A percentile compares a stretch with the other conserved stretches of the same genome.
These are phyloP conservation scores for Sarcophaga variegata DNA, from an alignment of 2,888 invertebrate genomes.

Conservation along the genomic window DNA sequence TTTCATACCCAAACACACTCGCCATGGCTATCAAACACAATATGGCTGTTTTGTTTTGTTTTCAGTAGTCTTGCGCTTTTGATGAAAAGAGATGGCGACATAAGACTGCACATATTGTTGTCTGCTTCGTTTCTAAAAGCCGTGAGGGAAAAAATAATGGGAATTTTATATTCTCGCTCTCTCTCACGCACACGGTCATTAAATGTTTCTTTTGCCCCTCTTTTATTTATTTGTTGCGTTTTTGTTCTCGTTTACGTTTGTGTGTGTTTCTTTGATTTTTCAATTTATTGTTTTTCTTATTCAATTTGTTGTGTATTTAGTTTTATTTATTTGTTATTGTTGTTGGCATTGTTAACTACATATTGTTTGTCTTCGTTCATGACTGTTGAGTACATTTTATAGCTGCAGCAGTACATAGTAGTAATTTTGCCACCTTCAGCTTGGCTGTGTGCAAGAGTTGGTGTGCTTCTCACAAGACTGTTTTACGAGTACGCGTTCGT, in stretches of 20 bases:
- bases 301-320: conserved; percentile 64
- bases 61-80: background rate
- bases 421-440: background rate
- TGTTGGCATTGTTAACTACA: background rate
- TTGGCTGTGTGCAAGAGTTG: background rate
- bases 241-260: background rate
- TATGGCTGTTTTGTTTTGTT: conserved; percentile 54
- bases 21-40: conserved; percentile 22
- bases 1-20: background rate
- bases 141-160: conserved; percentile 47
- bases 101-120: background rate
- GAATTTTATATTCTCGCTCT: conserved; percentile 28
- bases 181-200: background rate
- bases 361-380: no score
- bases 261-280: conserved; percentile 50
- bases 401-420: no score
- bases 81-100: conserved; percentile 18
- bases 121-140: background rate
- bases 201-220: background rate
- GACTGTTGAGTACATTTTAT: no score
- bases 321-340: conserved; percentile 39
- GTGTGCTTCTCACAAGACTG: conserved; percentile 5
- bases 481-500: conserved; percentile 38
- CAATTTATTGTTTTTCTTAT: conserved; percentile 62
- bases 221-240: conserved; percentile 12